These are phyloP conservation scores for Elaphurus davidianus DNA, from an alignment of 2,113 vertebrate species.

Conservation along the genomic window DNA sequence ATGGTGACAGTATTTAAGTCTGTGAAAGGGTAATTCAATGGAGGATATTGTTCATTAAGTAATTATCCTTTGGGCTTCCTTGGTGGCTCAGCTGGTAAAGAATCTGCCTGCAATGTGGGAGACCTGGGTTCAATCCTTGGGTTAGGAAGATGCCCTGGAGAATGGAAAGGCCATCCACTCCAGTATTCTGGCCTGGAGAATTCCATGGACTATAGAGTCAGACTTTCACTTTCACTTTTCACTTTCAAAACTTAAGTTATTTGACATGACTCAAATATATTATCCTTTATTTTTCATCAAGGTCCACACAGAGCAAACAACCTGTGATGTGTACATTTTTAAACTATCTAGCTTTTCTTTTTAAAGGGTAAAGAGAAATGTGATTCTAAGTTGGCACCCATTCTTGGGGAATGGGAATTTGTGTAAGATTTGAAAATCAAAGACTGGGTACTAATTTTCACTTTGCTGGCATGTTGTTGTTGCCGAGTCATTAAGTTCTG, in stretches of 20 bases:
- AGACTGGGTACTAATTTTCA: background rate
- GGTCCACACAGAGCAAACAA: background rate
- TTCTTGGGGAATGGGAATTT: accelerated
- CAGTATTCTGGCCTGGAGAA: background rate
- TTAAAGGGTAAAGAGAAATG: background rate
- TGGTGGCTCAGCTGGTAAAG: background rate
- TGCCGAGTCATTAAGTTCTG: accelerated
- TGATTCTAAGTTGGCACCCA: accelerated
- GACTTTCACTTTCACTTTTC: no score
- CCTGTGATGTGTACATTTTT: no score
- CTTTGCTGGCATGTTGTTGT: background rate
- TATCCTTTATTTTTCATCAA: background rate
- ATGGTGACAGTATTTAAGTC: background rate
- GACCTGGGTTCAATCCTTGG: background rate
- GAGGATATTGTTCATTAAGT: background rate
- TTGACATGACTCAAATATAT: no score
- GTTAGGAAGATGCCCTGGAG: background rate
- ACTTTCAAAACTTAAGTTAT: no score
- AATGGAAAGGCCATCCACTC: background rate
- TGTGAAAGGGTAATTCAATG: background rate
- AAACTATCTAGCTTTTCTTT: background rate
- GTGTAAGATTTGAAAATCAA: background rate
- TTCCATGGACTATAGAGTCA: no score
- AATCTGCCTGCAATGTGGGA: background rate
- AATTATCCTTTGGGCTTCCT: background rate